Evolutionary conservation across 1,140 invertebrate species (phyloP).

Genomic region (Atta cephalotes): DNA sequence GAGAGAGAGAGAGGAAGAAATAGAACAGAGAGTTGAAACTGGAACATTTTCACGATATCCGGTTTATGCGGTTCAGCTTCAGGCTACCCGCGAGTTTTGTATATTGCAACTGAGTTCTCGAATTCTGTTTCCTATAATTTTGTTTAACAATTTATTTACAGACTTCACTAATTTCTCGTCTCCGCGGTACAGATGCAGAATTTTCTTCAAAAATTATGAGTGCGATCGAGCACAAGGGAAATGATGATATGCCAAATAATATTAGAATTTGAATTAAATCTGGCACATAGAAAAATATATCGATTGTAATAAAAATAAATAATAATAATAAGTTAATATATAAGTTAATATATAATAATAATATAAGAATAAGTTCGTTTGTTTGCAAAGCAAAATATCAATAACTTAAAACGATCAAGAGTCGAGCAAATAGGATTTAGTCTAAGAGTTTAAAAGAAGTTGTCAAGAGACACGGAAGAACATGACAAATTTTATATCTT

Average conservation of each 20-base stretch:
- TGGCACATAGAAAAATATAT: not conserved
- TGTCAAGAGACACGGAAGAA: no score
- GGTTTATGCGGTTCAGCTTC: constrained; percentile 49
- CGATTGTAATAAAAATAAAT: not conserved
- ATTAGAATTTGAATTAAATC: constrained; percentile 4
- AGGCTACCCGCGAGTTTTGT: constrained; percentile 11
- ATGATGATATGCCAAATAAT: not conserved
- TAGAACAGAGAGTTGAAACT: not conserved
- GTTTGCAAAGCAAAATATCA: no score
- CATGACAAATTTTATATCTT: no score
- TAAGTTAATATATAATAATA: no score
- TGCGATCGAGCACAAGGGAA: not conserved
- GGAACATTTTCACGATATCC: constrained; percentile 48
- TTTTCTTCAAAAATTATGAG: not conserved
- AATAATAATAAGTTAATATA: no score
- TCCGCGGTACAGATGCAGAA: not conserved
- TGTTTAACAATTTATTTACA: constrained; percentile 14
- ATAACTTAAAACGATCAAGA: no score
- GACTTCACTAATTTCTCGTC: constrained; percentile 3
- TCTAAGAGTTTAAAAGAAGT: no score
- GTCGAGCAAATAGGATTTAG: no score
- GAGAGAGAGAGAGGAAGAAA: no score
- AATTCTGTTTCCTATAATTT: constrained; percentile 34
- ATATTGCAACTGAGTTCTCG: constrained; percentile 14
- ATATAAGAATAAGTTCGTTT: no score